Evolutionary conservation across 2,797 vertebrate genomes (phyloP).

Genomic region (Alcedo quadribrachys): DNA sequence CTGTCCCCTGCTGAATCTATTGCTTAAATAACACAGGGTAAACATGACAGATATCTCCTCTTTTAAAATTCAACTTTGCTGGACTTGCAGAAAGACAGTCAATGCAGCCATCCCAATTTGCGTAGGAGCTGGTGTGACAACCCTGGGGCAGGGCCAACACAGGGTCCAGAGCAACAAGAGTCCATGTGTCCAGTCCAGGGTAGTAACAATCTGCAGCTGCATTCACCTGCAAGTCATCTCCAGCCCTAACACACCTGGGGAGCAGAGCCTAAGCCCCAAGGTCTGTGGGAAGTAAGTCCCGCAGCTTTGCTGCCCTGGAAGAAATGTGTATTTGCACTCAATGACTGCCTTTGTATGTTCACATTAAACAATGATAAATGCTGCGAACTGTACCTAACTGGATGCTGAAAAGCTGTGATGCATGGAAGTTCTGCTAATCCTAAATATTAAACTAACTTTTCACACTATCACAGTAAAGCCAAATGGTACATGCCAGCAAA

Average conservation of each 20-base stretch:
- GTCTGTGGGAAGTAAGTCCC: background rate
- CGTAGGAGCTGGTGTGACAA: background rate
- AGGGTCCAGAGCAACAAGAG: background rate
- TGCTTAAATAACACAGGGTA: background rate
- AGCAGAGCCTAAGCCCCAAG: background rate
- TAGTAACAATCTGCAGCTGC: background rate
- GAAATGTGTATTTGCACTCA: fast-evolving
- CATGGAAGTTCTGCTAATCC: background rate
- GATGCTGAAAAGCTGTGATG: background rate
- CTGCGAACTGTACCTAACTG: background rate
- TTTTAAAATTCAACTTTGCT: background rate
- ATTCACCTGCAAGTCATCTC: background rate
- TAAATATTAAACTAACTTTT: background rate
- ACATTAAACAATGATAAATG: background rate
- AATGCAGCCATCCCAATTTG: background rate
- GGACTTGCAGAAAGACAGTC: background rate
- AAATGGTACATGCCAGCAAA: background rate
- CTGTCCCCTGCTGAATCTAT: background rate
- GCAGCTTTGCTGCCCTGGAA: background rate
- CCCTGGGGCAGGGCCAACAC: background rate
- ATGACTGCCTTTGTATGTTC: background rate
- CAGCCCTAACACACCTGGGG: background rate
- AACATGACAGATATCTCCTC: background rate
- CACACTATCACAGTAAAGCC: background rate
- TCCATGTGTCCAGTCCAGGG: background rate